Evolutionary conservation across 1,140 invertebrate species (phyloP), one percentile per base, ranked within the genome.

Genomic region (Zaprionus ornatus): DNA sequence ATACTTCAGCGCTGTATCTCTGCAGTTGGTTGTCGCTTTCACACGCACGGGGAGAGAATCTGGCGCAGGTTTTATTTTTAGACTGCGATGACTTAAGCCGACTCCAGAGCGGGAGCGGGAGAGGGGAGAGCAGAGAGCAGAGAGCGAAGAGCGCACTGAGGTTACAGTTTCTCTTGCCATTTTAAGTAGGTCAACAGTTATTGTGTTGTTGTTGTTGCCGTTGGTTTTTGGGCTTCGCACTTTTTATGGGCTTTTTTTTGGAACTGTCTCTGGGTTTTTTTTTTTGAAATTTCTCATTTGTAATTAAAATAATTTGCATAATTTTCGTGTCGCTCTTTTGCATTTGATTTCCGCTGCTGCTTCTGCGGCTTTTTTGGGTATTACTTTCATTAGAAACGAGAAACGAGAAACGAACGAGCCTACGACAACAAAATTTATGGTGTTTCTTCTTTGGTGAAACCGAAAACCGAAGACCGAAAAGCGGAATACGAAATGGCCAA

Each of bases 231-330:
- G 52, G 45, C 56, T 83, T 85, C 82, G 82, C 82, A 84, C 82
- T 78, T 86, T 82, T 67, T 79, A 78, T 63, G 76, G 61, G 12
- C 67, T 40, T 78, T 82, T 85, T 73, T 68, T 68, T 23, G 37
- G 37, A 15, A 17, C 40, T 9, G 13, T 40, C 15, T 40, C 37
- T 40, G 15, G 2, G n/a, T 40, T 19, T 70, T 27, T 23, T 25
- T 55, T 79, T 79, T 75, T 27, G 3, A 35, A 78, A 78, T 90
- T 90, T 90, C 85, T 85, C 85, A 76, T 90, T 90, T 84, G 83
- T 81, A 91, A 91, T 91, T 87, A 91, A 91, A 87, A 84, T 88
- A 91, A 91, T 91, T 91, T 91, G 87, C 87, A 91, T 91, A 91
- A 91, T 82, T 91, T 91, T 87, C 64, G 87, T 84, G 79, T 65